Evolutionary conservation across 2,113 vertebrate species (phyloP).

Genomic region (Gymnarchus niloticus): DNA sequence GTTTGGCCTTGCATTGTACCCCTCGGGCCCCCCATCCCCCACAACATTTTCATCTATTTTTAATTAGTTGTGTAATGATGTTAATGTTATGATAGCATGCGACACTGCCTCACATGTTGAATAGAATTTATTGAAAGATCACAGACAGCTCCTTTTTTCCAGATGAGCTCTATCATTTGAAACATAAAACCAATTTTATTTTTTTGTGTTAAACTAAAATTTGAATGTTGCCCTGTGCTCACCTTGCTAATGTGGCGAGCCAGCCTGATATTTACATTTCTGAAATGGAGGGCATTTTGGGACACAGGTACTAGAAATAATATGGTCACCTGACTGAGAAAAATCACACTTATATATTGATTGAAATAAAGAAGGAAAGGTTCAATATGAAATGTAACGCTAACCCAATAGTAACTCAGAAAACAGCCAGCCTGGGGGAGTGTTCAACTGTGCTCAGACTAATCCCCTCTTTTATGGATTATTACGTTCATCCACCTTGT

Average conservation of each 20-base stretch:
- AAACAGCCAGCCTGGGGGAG: not conserved
- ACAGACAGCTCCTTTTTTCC: not conserved
- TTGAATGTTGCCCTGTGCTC: not conserved
- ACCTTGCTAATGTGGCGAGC: not conserved
- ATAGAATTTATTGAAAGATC: not conserved
- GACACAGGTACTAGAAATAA: not conserved
- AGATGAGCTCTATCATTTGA: not conserved
- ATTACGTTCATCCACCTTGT: conserved; percentile 22
- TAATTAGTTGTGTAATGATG: conserved; percentile 1
- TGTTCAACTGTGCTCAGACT: not conserved
- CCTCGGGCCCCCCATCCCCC: too few relatives aligned
- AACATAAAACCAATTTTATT: not conserved
- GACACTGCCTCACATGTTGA: not conserved
- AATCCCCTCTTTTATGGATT: conserved; percentile 23
- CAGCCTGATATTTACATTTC: not conserved
- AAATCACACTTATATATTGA: not conserved
- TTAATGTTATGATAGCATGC: conserved; percentile 10
- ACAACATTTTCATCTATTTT: conserved; percentile 11
- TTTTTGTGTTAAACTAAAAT: not conserved
- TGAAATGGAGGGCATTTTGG: not conserved
- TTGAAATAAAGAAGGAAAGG: not conserved
- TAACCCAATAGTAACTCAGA: not conserved
- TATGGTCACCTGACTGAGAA: too few relatives aligned
- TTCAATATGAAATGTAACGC: not conserved
- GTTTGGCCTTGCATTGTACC: too few relatives aligned